These are phyloP conservation scores for Malaclemys terrapin DNA, from an alignment of 2,113 vertebrate genomes.

Conservation along the genomic window DNA sequence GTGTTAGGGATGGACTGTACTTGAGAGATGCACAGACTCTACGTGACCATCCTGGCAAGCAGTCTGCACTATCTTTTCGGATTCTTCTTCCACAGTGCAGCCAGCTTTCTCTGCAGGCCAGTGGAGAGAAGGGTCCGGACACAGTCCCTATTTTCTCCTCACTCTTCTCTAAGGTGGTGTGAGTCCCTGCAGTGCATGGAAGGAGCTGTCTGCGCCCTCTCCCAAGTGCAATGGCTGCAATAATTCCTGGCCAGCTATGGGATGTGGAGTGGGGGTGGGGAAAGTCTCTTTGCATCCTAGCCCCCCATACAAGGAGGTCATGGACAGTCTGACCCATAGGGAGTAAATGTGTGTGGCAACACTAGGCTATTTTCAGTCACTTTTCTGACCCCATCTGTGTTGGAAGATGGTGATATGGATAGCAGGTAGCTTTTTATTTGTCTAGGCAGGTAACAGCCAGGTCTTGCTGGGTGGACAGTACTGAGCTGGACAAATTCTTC, in stretches of 20 bases:
- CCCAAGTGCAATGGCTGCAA: not conserved
- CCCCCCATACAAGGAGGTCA: rapidly evolving
- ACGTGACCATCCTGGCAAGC: rapidly evolving
- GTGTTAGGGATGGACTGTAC: rapidly evolving
- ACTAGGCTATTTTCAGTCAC: rapidly evolving
- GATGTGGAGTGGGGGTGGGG: not conserved
- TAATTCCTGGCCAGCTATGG: rapidly evolving
- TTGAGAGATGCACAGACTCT: not conserved
- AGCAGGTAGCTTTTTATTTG: not conserved
- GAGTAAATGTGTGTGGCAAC: not conserved
- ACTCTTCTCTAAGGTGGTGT: not conserved
- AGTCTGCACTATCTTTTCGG: not conserved
- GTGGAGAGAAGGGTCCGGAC: not conserved
- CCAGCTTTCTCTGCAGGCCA: not conserved
- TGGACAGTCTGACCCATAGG: too few relatives aligned
- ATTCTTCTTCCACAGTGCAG: not conserved
- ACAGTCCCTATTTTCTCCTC: not conserved
- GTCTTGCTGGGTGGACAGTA: not conserved
- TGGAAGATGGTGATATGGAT: not conserved
- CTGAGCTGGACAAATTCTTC: not conserved
- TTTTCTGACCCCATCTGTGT: not conserved
- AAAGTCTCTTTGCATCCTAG: not conserved
- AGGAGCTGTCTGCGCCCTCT: not conserved
- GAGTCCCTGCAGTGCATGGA: not conserved
- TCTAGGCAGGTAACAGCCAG: not conserved